These are phyloP conservation scores for Drosophila truncata DNA, from an alignment of 1,140 invertebrate genomes.

Conservation along the genomic window DNA sequence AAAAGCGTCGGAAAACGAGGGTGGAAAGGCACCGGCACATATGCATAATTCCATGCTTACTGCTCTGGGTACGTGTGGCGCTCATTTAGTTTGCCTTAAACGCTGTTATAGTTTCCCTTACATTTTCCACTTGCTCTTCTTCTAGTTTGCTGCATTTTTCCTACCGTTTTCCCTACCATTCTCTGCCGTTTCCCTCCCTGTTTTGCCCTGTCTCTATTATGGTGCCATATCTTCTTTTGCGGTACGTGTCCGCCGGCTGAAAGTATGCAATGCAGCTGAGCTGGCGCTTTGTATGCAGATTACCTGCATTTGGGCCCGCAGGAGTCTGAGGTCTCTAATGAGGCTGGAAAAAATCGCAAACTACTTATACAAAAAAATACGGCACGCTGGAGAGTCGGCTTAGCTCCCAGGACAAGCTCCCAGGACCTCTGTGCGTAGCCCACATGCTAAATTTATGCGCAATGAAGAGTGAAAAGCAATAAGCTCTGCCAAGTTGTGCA, in stretches of 20 bases:
- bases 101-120: conserved; percentile 52
- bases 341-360: conserved; percentile 65
- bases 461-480: conserved; percentile 81
- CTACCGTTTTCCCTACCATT: conserved; percentile 1
- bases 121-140: background rate
- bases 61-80: conserved; percentile 59
- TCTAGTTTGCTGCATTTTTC: conserved; percentile 6
- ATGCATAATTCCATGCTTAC: conserved; percentile 72
- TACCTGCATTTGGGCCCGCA: conserved; percentile 53
- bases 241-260: conserved; percentile 31
- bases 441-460: conserved; percentile 77
- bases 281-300: conserved; percentile 73
- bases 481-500: conserved; percentile 81
- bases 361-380: conserved; percentile 13
- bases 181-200: too few relatives aligned
- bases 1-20: conserved; percentile 10
- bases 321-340: conserved; percentile 55
- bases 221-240: conserved; percentile 49
- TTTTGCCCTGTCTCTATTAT: conserved; percentile 44
- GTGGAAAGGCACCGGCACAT: conserved; percentile 37
- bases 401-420: background rate
- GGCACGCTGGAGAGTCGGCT: conserved; percentile 1
- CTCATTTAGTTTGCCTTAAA: conserved; percentile 79
- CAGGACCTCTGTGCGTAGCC: conserved; percentile 45
- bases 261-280: conserved; percentile 48